Evolutionary conservation across 2,888 invertebrate genomes (phyloP), one percentile per base, ranked within the genome.

Genomic region (Punctoribates punctum): DNA sequence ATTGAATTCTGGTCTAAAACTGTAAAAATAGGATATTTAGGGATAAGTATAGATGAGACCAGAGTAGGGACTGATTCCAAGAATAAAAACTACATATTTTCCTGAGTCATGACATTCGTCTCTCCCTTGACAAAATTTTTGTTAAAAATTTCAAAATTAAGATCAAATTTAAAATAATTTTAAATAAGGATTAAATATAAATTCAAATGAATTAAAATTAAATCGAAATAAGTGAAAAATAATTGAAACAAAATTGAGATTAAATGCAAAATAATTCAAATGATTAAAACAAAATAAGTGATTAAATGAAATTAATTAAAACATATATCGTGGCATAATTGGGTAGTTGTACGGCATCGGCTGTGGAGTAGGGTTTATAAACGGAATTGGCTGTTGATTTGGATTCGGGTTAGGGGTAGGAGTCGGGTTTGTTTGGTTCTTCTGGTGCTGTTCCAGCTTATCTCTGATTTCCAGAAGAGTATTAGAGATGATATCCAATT

Each of bases 221-320:
- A 57, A 5, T 17, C n/a, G 20, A 57, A 57, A 57, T 57, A 57
- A 25, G 9, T 20, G 20, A 51, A 17, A 17, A 51, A 51, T 8
- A 51, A 15, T 34, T 34, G 8, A 34, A 34, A 8, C 8, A 34
- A 34, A 34, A 34, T 34, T 6, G 8, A 6, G 8, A 34, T n/a
- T n/a, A 34, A 34, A 34, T 34, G 34, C 34, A 34, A 34, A 34
- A 34, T 34, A 34, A 34, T 34, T n/a, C n/a, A n/a, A n/a, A n/a
- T n/a, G n/a, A n/a, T n/a, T n/a, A n/a, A n/a, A n/a, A 9, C 42
- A 42, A 42, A 42, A 42, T 13, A 42, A 42, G 6, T 42, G 48
- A 48, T 48, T 48, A 48, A 48, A 48, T 48, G 48, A 48, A 48
- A 48, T 13, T 48, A 54, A 54, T 54, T 54, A 54, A 54, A 54